Base-by-base conservation (phyloP, 2,797 vertebrate genomes). In the Intellagama lesueurii region DNA sequence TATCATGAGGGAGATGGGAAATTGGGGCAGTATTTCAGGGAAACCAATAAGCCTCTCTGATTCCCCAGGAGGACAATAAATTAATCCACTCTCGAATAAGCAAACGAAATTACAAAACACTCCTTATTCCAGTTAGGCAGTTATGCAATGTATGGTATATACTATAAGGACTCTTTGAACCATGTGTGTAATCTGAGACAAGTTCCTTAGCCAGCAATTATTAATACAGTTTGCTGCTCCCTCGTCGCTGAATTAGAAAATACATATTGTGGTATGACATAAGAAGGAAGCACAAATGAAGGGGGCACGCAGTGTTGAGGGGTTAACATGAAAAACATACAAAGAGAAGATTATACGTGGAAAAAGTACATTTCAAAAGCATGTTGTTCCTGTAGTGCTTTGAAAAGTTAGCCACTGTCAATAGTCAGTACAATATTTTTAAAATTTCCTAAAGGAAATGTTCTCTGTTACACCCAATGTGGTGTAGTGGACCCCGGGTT, bases 11-110 rank as follows among this genome's bases (percentile, higher is more conserved):
- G 24, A 76, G 66, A 79, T 60, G 35, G 52, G 52, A 7, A 56
- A 9, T 56, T 49, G 49, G 14, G 69, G 52, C 19, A 47, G 28
- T 8, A 75, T 52, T 66, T 60, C 56, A 49, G 47, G 56, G 44
- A 82, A 82, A 60, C 78, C 86, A 81, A 60, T 87, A 89, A 69
- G 66, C 11, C 30, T 52, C 80, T 40, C 84, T 0, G 0, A 52
- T 92, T 11, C 4, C 11, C 73, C 6, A 7, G 2, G 0, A 19
- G 0, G 4, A 44, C 5, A 52, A n/a, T 81, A 90, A 9, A 24
- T 81, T 92, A 66, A 77, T 26, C 26, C 0, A 0, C 26, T 30
- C 3, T 64, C 35, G 19, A 5, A 6, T 40, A 17, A 88, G 49
- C 7, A 73, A 80, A 88, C 14, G 1, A 60, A 69, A 69, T 78